These are phyloP conservation scores for Boleophthalmus pectinirostris DNA, from an alignment of 2,113 vertebrate species.

Conservation along the genomic window DNA sequence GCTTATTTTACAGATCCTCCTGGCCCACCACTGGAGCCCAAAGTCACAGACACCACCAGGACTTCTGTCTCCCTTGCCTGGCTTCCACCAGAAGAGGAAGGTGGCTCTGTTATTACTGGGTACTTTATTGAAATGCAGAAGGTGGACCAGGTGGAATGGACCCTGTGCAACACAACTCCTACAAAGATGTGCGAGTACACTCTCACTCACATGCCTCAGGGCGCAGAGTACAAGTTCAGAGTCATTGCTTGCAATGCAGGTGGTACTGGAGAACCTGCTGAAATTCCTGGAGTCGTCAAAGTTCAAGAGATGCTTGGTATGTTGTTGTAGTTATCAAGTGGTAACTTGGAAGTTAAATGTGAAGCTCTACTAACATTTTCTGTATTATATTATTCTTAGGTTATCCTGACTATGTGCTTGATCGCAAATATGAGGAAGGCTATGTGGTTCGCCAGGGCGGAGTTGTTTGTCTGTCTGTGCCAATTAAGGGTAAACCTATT, in stretches of 20 bases:
- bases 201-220: slow-evolving; percentile 96
- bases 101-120: slow-evolving; percentile 90
- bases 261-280: slow-evolving; percentile 92
- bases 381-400: slow-evolving; percentile 71
- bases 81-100: slow-evolving; percentile 93
- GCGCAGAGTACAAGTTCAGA: slow-evolving; percentile 96
- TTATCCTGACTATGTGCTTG: slow-evolving; percentile 94
- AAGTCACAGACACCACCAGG: slow-evolving; percentile 94
- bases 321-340: slow-evolving; percentile 38
- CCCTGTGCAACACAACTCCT: slow-evolving; percentile 96
- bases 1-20: slow-evolving; percentile 83
- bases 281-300: slow-evolving; percentile 94
- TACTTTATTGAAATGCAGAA: slow-evolving; percentile 99
- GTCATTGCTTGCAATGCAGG: slow-evolving; percentile 94
- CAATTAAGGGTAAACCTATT: slow-evolving; percentile 96
- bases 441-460: slow-evolving; percentile 94
- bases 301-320: slow-evolving; percentile 98
- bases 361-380: not conserved
- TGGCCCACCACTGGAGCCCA: slow-evolving; percentile 89
- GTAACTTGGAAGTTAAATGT: not conserved
- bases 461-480: slow-evolving; percentile 90
- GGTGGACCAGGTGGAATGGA: slow-evolving; percentile 98
- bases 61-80: slow-evolving; percentile 96
- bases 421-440: slow-evolving; percentile 90
- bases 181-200: slow-evolving; percentile 98